phyloP scores from a whole-genome alignment of 2,888 invertebrate genomes.

The Mythimna loreyi region DNA sequence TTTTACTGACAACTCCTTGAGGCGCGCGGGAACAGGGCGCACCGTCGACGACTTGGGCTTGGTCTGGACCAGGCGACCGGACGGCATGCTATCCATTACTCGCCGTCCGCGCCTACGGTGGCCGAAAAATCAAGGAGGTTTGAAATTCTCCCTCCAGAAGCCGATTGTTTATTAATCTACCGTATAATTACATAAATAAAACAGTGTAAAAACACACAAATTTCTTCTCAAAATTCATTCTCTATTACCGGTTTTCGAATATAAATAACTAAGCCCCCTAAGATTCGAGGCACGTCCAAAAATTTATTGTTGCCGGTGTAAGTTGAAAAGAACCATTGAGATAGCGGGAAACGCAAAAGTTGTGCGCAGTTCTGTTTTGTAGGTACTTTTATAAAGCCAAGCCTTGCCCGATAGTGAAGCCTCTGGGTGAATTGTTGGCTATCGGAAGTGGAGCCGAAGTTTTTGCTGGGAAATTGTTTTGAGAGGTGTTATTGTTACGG shows the following conservation, averaged over 20 bases:
- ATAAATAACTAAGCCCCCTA: conserved; percentile 56
- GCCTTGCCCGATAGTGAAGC: conserved; percentile 23
- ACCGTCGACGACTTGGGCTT: too few species aligned
- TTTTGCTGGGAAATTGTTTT: conserved; percentile 2
- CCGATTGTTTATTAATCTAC: background rate
- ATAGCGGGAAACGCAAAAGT: conserved; percentile 58
- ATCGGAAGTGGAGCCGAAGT: background rate
- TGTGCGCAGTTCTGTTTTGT: conserved; percentile 43
- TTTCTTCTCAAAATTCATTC: conserved; percentile 30
- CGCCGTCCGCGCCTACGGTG: too few species aligned
- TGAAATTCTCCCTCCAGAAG: too few species aligned
- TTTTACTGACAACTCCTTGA: too few species aligned
- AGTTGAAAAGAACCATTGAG: conserved; percentile 64
- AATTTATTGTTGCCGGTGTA: conserved; percentile 67
- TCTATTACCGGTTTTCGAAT: conserved; percentile 32
- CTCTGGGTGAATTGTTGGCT: conserved; percentile 11
- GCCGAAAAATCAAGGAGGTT: too few species aligned
- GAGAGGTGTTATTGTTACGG: background rate
- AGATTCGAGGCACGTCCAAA: conserved; percentile 66
- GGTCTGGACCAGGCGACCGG: too few species aligned
- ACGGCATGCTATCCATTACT: too few species aligned
- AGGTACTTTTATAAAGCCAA: conserved; percentile 37
- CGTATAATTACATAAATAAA: conserved; percentile 10
- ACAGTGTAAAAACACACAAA: conserved; percentile 22
- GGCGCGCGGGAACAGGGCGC: too few species aligned